Evolutionary conservation across 2,797 vertebrate species (phyloP).

Genomic region (Dipus sagitta): DNA sequence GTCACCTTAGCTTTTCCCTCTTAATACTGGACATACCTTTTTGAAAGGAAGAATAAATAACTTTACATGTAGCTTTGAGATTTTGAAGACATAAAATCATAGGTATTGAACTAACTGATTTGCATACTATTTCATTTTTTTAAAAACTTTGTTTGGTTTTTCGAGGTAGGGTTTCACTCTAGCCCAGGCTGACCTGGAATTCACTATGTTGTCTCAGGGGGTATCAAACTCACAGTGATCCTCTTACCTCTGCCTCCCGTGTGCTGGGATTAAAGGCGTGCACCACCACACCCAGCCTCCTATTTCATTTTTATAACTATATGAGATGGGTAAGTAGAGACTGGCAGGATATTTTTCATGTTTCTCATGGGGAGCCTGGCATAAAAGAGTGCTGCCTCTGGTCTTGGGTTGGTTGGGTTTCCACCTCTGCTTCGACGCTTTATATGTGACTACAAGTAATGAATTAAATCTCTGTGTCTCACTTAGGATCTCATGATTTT

Average conservation of each 20-base stretch:
- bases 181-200: no score
- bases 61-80: not conserved
- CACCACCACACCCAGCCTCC: no score
- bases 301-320: not conserved
- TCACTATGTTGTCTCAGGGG: no score
- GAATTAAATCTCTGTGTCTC: not conserved
- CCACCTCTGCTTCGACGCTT: not conserved
- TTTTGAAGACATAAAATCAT: not conserved
- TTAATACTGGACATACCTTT: conserved; percentile 2
- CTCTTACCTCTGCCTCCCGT: no score
- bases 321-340: not conserved
- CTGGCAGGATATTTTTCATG: not conserved
- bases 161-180: no score
- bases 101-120: not conserved
- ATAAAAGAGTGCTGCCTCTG: not conserved
- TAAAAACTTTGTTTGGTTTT: not conserved
- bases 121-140: not conserved
- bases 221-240: no score
- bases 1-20: not conserved
- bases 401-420: not conserved
- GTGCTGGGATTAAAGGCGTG: no score
- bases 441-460: not conserved
- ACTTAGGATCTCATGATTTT: not conserved
- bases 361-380: not conserved
- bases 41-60: not conserved